A percentile compares a stretch with the other conserved stretches of the same genome.
Evolutionary conservation across 2,888 invertebrate genomes (phyloP).

Genomic region (Carpatolechia fugitivella): DNA sequence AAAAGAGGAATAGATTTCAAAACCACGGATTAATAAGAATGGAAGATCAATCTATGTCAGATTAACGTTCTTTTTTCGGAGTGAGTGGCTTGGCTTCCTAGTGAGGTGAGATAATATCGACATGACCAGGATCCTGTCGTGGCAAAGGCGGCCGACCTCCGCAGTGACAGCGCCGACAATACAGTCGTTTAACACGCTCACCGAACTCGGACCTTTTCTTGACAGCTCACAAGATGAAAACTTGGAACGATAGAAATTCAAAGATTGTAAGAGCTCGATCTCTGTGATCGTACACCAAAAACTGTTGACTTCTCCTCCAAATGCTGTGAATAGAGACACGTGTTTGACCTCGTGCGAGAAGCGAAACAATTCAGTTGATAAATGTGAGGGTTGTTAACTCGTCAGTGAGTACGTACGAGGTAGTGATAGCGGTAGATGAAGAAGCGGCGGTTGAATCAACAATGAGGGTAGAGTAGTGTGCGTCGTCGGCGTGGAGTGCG

Average conservation of each 20-base stretch:
- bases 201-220: conserved; percentile 64
- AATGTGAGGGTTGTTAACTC: conserved; percentile 10
- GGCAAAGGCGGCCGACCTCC: conserved; percentile 58
- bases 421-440: conserved; percentile 21
- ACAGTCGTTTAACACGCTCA: conserved; percentile 75
- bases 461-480: conserved; percentile 4
- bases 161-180: conserved; percentile 70
- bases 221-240: conserved; percentile 51
- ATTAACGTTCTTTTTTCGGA: conserved; percentile 45
- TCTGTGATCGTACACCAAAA: too few species aligned
- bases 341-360: conserved; percentile 5
- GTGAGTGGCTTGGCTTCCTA: conserved; percentile 55
- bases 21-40: conserved; percentile 32
- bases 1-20: neutral
- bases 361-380: neutral
- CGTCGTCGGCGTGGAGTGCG: conserved; percentile 29
- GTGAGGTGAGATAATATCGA: conserved; percentile 59
- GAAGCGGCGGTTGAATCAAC: conserved; percentile 15
- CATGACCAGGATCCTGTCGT: conserved; percentile 30
- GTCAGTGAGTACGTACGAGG: conserved; percentile 5
- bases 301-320: too few species aligned
- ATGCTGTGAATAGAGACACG: too few species aligned
- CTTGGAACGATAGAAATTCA: conserved; percentile 23
- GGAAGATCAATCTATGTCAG: conserved; percentile 44
- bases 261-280: too few species aligned